A percentile compares a stretch with the other conserved stretches of the same genome.
Conservation (phyloP, 2,888 invertebrate genomes). For the Parascotia fuliginaria region DNA sequence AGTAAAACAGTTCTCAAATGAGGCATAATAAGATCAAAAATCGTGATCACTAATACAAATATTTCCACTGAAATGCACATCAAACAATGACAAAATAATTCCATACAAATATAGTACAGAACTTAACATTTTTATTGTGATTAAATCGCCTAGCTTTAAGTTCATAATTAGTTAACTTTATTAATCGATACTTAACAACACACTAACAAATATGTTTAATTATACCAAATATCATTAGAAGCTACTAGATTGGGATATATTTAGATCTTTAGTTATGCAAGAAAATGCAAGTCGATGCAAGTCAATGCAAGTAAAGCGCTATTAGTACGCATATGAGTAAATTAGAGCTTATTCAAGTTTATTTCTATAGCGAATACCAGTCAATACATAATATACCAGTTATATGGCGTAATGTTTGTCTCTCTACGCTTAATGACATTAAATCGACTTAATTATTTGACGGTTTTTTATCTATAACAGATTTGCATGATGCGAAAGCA, state of each 20-base stretch:
- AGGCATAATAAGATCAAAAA: not conserved
- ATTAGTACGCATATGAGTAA: no score
- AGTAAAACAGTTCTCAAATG: no score
- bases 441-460: no score
- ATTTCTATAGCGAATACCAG: no score
- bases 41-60: not conserved
- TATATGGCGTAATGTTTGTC: no score
- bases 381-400: no score
- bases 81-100: not conserved
- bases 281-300: not conserved
- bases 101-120: not conserved
- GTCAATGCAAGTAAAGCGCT: not conserved
- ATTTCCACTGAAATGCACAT: not conserved
- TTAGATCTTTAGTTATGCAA: not conserved
- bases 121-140: not conserved
- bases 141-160: not conserved
- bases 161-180: constrained; percentile 28
- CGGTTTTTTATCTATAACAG: no score
- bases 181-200: constrained; percentile 35
- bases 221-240: constrained; percentile 1
- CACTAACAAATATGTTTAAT: constrained; percentile 15
- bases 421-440: no score
- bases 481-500: no score
- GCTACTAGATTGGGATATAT: not conserved
- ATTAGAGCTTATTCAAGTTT: no score